phyloP scores from a whole-genome alignment of 2,797 vertebrate species.

The Florisuga fusca region DNA sequence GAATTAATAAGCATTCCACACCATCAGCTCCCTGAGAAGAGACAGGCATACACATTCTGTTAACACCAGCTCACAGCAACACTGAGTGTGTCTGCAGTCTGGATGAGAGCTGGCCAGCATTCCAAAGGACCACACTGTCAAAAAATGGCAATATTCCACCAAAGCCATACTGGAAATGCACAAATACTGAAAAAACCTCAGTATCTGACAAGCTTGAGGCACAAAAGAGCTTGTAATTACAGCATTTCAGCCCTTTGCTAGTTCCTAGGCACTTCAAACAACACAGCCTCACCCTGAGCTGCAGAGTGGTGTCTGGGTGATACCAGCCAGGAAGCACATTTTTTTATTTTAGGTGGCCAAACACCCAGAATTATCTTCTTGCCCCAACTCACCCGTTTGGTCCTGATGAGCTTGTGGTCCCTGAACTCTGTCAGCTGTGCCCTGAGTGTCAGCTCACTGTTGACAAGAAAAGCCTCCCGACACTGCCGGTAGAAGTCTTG shows the following conservation, averaged over 20 bases:
- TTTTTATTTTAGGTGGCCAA: not conserved
- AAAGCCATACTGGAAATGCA: not conserved
- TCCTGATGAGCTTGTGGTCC: constrained; percentile 95
- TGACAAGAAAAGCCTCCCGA: constrained; percentile 95
- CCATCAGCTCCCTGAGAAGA: constrained; percentile 90
- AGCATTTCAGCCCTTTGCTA: not conserved
- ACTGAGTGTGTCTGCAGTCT: not conserved
- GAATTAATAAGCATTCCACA: constrained; percentile 91
- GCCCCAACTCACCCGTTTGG: constrained; percentile 86
- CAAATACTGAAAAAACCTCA: not conserved
- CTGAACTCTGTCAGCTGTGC: constrained; percentile 97
- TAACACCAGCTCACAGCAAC: not conserved
- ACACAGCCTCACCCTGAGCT: not conserved
- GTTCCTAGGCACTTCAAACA: not conserved
- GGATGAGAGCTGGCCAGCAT: not conserved
- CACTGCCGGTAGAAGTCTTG: constrained; percentile 98
- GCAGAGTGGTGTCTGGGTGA: not conserved
- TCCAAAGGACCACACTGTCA: not conserved
- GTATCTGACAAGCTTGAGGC: not conserved
- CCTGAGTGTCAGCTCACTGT: constrained; percentile 94
- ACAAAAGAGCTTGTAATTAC: not conserved
- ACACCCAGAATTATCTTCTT: not conserved
- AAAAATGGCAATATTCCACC: not conserved
- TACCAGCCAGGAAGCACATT: not conserved
- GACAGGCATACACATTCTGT: not conserved